Conservation (phyloP, 92 coral and sea anemone genomes). For the Palythoa caribaeorum region DNA sequence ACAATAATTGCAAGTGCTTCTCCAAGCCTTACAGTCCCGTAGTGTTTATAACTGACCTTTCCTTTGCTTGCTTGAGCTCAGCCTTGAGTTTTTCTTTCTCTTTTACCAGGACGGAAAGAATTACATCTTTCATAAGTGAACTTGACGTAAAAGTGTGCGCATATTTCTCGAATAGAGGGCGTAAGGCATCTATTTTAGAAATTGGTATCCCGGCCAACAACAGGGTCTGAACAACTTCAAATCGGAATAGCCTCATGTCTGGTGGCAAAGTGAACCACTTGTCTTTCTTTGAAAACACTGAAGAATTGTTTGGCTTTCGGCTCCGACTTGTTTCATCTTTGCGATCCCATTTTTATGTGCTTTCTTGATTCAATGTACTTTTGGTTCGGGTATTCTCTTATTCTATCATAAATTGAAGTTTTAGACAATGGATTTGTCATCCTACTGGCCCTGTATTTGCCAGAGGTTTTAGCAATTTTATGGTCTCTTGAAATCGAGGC, state of each 20-base stretch:
- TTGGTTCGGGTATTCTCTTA: too few species aligned
- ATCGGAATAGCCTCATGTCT: too few species aligned
- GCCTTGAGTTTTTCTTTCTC: conserved; percentile 35
- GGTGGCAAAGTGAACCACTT: too few species aligned
- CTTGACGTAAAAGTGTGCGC: conserved; percentile 12
- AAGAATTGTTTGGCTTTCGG: neutral
- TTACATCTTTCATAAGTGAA: conserved; percentile 24
- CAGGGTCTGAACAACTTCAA: too few species aligned
- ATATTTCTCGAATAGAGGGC: conserved; percentile 45
- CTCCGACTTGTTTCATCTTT: too few species aligned
- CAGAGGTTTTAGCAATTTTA: too few species aligned
- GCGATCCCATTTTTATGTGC: too few species aligned
- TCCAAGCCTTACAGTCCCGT: neutral
- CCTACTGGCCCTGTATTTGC: neutral
- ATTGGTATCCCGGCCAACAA: too few species aligned
- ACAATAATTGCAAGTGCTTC: neutral
- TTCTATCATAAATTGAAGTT: too few species aligned
- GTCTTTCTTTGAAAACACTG: too few species aligned
- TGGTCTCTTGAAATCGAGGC: neutral
- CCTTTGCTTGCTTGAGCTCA: conserved; percentile 35
- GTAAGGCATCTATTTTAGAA: neutral
- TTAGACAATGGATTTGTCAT: too few species aligned
- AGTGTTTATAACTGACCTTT: neutral
- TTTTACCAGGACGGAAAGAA: conserved; percentile 31
- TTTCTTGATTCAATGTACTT: too few species aligned